Evolutionary conservation across 2,888 invertebrate genomes (phyloP).

Genomic region (Resseliella maxima): DNA sequence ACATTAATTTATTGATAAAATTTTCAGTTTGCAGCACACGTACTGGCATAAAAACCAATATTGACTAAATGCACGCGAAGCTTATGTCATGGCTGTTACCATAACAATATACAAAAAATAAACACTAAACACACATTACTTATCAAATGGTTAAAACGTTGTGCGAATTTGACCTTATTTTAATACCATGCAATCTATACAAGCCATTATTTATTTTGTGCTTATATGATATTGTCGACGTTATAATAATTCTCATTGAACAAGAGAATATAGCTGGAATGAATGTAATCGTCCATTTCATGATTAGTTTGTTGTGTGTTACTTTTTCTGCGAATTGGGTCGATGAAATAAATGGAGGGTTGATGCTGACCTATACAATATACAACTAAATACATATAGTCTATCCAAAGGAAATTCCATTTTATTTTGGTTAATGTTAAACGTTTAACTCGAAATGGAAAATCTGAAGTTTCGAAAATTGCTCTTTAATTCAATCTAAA

Average conservation of each 20-base stretch:
- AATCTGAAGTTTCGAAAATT: constrained; percentile 39
- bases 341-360: constrained; percentile 13
- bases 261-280: background rate
- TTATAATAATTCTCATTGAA: constrained; percentile 10
- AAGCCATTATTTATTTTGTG: background rate
- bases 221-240: background rate
- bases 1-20: constrained; percentile 39
- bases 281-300: background rate
- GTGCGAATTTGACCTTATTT: constrained; percentile 15
- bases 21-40: constrained; percentile 33
- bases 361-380: constrained; percentile 14
- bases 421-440: background rate
- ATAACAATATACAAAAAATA: constrained; percentile 21
- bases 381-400: background rate
- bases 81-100: constrained; percentile 1
- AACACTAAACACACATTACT: too few relatives aligned
- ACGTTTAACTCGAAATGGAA: background rate
- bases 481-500: constrained; percentile 45
- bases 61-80: background rate
- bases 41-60: background rate
- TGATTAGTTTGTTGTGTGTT: background rate
- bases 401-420: background rate
- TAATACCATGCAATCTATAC: background rate
- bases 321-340: constrained; percentile 12
- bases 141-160: background rate